Evolutionary conservation across 1,140 invertebrate species (phyloP).

Genomic region (Nylanderia fulva): DNA sequence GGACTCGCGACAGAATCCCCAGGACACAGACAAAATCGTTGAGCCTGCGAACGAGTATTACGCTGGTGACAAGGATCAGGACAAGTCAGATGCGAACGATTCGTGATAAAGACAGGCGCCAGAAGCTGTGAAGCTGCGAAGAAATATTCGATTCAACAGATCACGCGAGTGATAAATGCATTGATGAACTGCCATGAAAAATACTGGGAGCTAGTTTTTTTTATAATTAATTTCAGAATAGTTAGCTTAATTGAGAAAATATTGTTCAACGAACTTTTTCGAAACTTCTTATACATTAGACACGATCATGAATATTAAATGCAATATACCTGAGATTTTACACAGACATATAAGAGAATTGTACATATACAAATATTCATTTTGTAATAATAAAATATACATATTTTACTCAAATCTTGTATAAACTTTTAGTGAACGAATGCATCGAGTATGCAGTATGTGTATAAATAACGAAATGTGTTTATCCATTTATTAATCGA

Average conservation of each 20-base stretch:
- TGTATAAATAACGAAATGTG: neutral
- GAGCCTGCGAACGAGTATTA: slow-evolving; percentile 97
- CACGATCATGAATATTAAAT: neutral
- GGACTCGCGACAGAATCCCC: slow-evolving; percentile 92
- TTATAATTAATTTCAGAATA: slow-evolving; percentile 3
- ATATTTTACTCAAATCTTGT: slow-evolving; percentile 36
- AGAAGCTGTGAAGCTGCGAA: neutral
- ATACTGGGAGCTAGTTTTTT: neutral
- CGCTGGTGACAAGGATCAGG: slow-evolving; percentile 94
- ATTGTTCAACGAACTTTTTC: neutral
- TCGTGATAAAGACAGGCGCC: slow-evolving; percentile 70
- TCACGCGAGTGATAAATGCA: neutral
- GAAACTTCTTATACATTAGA: neutral
- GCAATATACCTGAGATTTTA: neutral
- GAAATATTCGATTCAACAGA: too few relatives aligned
- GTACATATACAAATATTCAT: neutral
- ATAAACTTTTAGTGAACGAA: neutral
- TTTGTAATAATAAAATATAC: slow-evolving; percentile 23
- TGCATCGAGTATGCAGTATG: neutral
- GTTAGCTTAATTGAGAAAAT: neutral
- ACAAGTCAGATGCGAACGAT: slow-evolving; percentile 87
- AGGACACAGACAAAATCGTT: slow-evolving; percentile 94
- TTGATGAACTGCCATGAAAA: neutral
- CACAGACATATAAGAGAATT: neutral
- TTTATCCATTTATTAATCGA: neutral